These are phyloP conservation scores for Ornithorhynchus anatinus DNA, from an alignment of 2,113 vertebrate genomes.

Conservation along the genomic window DNA sequence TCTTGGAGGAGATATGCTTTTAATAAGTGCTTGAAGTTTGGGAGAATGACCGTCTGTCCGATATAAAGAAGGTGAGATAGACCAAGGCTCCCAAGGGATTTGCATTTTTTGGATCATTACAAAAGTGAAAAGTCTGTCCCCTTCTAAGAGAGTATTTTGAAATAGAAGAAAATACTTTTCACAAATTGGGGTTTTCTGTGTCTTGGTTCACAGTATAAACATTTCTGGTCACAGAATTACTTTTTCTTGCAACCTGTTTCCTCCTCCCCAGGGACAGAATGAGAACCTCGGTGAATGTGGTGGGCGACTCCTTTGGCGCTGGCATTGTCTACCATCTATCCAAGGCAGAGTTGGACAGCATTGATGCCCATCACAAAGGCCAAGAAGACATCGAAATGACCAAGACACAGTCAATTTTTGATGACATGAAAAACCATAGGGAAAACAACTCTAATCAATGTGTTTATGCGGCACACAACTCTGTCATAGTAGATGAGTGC, in stretches of 20 bases:
- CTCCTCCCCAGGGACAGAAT: constrained; percentile 87
- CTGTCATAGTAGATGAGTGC: constrained; percentile 97
- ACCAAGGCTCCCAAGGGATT: no score
- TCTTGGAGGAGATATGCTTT: no score
- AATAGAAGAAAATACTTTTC: not conserved
- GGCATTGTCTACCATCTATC: constrained; percentile 97
- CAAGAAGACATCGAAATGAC: constrained; percentile 95
- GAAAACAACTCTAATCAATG: constrained; percentile 98
- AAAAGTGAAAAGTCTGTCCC: not conserved
- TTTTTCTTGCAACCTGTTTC: constrained; percentile 19
- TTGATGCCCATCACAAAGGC: constrained; percentile 85
- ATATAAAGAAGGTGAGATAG: no score
- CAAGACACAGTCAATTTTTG: constrained; percentile 92
- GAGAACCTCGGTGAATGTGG: constrained; percentile 96
- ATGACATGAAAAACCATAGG: constrained; percentile 96
- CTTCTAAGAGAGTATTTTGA: not conserved
- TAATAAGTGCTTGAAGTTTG: no score
- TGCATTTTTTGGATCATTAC: no score
- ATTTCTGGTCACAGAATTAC: not conserved
- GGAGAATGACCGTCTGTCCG: no score
- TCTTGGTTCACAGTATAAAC: not conserved
- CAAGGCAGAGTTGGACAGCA: constrained; percentile 86
- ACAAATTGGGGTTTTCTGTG: not conserved
- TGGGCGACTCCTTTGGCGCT: constrained; percentile 96
- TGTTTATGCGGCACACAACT: constrained; percentile 94